Evolutionary conservation across 2,797 vertebrate genomes (phyloP).

Genomic region (Pempheris klunzingeri): DNA sequence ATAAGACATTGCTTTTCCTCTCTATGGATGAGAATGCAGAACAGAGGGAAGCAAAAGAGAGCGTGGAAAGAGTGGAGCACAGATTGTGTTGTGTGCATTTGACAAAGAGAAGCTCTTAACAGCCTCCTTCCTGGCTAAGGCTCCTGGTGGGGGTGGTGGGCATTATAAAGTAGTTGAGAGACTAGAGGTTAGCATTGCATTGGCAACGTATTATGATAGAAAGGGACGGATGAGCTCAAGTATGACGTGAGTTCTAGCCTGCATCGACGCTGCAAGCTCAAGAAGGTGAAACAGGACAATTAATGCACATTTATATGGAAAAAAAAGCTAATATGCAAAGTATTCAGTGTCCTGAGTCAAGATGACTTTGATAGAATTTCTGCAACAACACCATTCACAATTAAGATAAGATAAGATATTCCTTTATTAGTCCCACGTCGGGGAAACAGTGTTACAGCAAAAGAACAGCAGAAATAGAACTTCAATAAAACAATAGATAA

Average conservation of each 20-base stretch:
- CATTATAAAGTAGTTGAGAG: constrained; percentile 37
- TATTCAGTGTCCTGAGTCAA: constrained; percentile 1
- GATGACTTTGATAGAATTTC: constrained; percentile 13
- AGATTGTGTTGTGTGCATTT: constrained; percentile 74
- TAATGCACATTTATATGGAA: background rate
- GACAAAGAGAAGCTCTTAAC: constrained; percentile 65
- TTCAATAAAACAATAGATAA: too few relatives aligned
- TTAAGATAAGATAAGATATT: too few relatives aligned
- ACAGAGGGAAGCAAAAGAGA: constrained; percentile 38
- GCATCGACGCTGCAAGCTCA: background rate
- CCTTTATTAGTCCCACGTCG: too few relatives aligned
- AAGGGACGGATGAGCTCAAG: constrained; percentile 13
- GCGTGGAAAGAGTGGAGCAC: constrained; percentile 48
- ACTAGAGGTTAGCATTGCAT: constrained; percentile 30
- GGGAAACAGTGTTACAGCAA: too few relatives aligned
- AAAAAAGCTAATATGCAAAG: background rate
- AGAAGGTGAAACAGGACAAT: constrained; percentile 15
- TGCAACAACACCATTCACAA: constrained; percentile 14
- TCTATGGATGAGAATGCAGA: constrained; percentile 35
- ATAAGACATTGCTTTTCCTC: constrained; percentile 34
- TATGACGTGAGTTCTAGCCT: background rate
- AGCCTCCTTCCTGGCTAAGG: constrained; percentile 53
- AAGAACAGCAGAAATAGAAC: too few relatives aligned
- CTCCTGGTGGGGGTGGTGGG: constrained; percentile 51
- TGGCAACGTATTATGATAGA: constrained; percentile 13